These are phyloP conservation scores for Pocota personata DNA, from an alignment of 2,888 invertebrate genomes.

Conservation along the genomic window DNA sequence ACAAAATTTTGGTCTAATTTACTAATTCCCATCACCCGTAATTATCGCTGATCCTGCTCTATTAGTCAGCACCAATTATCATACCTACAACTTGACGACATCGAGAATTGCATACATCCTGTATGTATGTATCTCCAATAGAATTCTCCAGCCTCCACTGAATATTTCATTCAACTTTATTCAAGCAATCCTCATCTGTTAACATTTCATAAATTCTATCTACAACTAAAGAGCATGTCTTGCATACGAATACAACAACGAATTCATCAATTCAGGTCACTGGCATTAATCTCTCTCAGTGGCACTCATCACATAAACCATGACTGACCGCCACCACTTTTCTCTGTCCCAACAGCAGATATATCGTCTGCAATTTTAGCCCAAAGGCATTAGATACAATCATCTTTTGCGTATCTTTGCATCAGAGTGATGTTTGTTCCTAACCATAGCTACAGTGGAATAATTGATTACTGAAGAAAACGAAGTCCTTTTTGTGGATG, in stretches of 20 bases:
- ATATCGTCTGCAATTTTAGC: conserved; percentile 57
- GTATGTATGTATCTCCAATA: not conserved
- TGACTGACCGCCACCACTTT: conserved; percentile 36
- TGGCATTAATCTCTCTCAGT: conserved; percentile 59
- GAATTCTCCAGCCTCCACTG: not conserved
- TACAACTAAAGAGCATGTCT: conserved; percentile 14
- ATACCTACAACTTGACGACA: not conserved
- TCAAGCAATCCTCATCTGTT: conserved; percentile 19
- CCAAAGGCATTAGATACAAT: conserved; percentile 52
- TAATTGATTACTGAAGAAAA: conserved; percentile 66
- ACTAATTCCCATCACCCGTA: not conserved
- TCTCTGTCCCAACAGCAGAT: not conserved
- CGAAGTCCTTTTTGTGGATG: conserved; percentile 6
- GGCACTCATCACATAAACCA: conserved; percentile 60
- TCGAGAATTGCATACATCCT: not conserved
- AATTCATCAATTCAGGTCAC: conserved; percentile 62
- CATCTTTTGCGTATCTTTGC: conserved; percentile 62
- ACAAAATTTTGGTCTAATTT: not conserved
- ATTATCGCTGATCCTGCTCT: not conserved
- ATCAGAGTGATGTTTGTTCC: conserved; percentile 33
- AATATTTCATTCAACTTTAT: conserved; percentile 31
- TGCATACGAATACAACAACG: conserved; percentile 9
- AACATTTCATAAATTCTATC: conserved; percentile 59
- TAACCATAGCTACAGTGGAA: conserved; percentile 25
- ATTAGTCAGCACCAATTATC: not conserved